These are phyloP conservation scores for Scatophagus argus DNA, from an alignment of 2,113 vertebrate genomes.

Conservation along the genomic window DNA sequence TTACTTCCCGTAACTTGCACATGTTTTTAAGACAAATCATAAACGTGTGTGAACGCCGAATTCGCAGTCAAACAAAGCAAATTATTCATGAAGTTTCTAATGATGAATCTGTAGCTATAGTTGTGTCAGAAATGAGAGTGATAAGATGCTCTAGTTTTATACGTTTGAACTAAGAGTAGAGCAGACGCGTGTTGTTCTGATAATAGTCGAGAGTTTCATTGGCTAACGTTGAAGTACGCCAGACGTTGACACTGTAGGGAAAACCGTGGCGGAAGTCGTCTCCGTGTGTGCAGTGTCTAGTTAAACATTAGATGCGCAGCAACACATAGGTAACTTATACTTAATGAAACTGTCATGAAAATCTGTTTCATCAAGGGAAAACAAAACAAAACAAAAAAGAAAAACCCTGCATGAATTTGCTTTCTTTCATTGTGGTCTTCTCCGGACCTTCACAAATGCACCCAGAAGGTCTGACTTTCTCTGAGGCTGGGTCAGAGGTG, in stretches of 20 bases:
- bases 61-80: background rate
- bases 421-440: no score
- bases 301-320: background rate
- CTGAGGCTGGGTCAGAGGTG: background rate
- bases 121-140: no score
- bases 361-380: background rate
- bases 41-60: background rate
- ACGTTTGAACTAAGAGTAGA: background rate
- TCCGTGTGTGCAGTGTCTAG: background rate
- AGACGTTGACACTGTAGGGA: background rate
- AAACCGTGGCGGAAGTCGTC: slow-evolving; percentile 48
- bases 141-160: no score
- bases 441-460: background rate
- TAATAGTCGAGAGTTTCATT: background rate
- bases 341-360: background rate
- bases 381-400: no score
- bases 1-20: background rate
- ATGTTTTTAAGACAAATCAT: background rate
- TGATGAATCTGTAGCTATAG: background rate
- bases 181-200: background rate
- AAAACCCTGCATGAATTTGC: background rate
- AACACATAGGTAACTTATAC: no score
- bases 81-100: background rate
- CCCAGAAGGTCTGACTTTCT: background rate
- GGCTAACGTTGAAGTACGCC: background rate